A percentile compares a stretch with the other conserved stretches of the same genome.
phyloP scores from a whole-genome alignment of 2,888 invertebrate species.

The Tetragonula carbonaria region DNA sequence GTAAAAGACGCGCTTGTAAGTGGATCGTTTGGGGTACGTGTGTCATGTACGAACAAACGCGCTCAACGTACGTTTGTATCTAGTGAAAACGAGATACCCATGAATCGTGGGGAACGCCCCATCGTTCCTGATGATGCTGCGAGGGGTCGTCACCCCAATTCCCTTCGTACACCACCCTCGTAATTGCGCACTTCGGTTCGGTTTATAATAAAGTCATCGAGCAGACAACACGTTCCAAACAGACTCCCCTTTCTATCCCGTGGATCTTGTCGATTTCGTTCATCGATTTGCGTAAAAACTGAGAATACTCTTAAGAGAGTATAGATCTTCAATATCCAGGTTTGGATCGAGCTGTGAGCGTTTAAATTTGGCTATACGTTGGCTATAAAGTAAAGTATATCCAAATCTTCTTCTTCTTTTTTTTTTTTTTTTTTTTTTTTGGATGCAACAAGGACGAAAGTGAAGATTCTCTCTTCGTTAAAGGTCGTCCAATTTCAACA shows the following conservation, averaged over 20 bases:
- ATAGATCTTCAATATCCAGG: neutral
- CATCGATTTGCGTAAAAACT: neutral
- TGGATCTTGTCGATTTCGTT: constrained; percentile 4
- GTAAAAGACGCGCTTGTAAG: constrained; percentile 48
- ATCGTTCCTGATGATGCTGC: constrained; percentile 68
- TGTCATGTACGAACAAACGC: constrained; percentile 49
- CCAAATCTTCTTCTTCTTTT: too few relatives aligned
- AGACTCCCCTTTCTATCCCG: constrained; percentile 39
- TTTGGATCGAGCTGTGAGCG: neutral
- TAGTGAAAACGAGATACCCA: constrained; percentile 72
- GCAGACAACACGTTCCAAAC: constrained; percentile 62
- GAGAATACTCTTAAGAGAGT: neutral
- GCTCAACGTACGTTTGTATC: constrained; percentile 50
- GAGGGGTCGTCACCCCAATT: constrained; percentile 68
- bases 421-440: neutral
- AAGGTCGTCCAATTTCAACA: constrained; percentile 42
- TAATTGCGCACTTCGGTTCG: constrained; percentile 78
- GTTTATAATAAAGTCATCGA: constrained; percentile 79
- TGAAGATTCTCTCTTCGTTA: constrained; percentile 16
- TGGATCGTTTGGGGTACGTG: constrained; percentile 51
- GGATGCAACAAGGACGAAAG: neutral
- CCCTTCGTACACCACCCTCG: constrained; percentile 67
- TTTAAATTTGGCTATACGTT: too few relatives aligned
- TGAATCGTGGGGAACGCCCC: constrained; percentile 72
- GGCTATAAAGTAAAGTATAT: too few relatives aligned